Evolutionary conservation across 2,797 vertebrate genomes (phyloP).

Genomic region (Oceanodroma leucorhoa): DNA sequence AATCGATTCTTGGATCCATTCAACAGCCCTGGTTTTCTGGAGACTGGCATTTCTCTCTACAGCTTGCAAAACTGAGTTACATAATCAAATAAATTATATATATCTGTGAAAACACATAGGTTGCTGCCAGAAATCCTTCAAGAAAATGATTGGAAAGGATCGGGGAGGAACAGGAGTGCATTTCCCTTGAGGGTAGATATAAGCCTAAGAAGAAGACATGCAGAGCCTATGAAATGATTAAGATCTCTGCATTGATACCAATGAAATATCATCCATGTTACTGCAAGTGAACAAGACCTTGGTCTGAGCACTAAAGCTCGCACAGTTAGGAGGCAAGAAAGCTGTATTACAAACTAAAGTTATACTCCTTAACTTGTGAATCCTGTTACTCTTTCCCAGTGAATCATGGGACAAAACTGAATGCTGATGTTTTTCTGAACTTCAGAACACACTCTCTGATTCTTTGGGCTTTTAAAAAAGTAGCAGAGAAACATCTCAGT

Average conservation of each 20-base stretch:
- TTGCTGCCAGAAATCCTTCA: neutral
- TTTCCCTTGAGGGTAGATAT: neutral
- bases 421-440: neutral
- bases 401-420: neutral
- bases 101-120: neutral
- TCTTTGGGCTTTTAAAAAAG: neutral
- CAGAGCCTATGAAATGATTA: neutral
- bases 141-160: neutral
- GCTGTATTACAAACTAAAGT: neutral
- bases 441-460: neutral
- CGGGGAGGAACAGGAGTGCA: neutral
- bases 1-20: neutral
- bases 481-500: neutral
- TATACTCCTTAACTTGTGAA: neutral
- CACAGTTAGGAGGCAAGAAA: neutral
- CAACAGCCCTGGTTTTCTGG: neutral
- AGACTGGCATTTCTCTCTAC: neutral
- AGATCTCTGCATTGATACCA: neutral
- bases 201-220: neutral
- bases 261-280: neutral
- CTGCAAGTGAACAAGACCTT: neutral
- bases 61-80: neutral
- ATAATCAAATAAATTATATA: neutral
- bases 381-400: neutral
- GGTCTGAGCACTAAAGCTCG: neutral